Conservation (phyloP, 2,797 vertebrate species). For the Buceros bicornis region DNA sequence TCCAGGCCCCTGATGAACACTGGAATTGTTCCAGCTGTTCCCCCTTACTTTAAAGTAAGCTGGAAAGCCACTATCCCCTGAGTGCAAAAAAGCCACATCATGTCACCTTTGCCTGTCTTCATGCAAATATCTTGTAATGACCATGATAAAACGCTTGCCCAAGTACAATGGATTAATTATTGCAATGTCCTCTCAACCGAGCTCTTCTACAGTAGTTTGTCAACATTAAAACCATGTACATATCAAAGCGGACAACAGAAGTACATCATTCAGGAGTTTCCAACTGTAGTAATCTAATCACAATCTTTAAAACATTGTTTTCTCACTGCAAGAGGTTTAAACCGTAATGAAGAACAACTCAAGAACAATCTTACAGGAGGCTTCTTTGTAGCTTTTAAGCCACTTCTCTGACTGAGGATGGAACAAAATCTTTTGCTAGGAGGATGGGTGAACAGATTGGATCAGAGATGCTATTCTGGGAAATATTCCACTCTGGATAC, state of each 20-base stretch:
- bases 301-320: neutral
- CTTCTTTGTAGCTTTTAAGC: neutral
- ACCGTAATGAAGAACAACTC: neutral
- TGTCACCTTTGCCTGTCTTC: neutral
- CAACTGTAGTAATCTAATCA: neutral
- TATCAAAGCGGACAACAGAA: neutral
- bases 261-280: slow-evolving; percentile 11
- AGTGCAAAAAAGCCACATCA: neutral
- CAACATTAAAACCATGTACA: neutral
- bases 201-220: neutral
- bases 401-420: rapidly evolving
- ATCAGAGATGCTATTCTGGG: neutral
- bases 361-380: neutral
- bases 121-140: neutral
- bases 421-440: neutral
- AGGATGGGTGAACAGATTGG: neutral
- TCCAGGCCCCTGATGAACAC: neutral
- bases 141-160: neutral
- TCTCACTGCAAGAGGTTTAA: neutral
- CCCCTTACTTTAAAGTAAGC: neutral
- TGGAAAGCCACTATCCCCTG: neutral
- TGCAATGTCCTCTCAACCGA: neutral
- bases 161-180: neutral
- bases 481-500: neutral
- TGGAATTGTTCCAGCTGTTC: neutral